Evolutionary conservation across 92 coral and sea anemone genomes (phyloP), one percentile per base, ranked within the genome.

Genomic region (Montipora capitata): DNA sequence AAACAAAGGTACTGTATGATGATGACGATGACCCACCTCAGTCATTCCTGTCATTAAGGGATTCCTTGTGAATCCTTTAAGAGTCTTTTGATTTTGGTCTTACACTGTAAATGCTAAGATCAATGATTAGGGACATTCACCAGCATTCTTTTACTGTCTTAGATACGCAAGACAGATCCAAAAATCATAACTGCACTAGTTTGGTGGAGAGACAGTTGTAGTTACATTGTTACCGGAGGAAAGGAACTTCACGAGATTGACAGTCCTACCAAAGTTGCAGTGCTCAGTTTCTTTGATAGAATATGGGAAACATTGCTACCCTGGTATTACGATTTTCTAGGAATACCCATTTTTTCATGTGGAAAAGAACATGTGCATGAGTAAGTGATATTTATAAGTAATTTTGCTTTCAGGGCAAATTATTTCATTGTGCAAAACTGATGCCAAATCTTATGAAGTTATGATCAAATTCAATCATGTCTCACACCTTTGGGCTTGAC

Each of bases 161-260:
- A 91, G 94, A 83, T 91, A 44, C 84, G 94, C 63, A 86, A 75
- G 82, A 77, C 87, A 52, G 94, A 91, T 87, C 94, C 91, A 2
- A 14, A 68, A 27, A 86, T 91, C 51, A 40, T 81, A 48, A 84
- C 89, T 7, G 87, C 82, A 45, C 83, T 85, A 40, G 89, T 85
- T 56, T 91, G 94, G 94, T 85, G 89, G 86, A 81, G 78, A 14
- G 79, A 77, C 61, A 82, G 79, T 7, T 38, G 85, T 77, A 78
- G 86, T 2, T 90, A 79, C 78, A 79, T 72, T n/a, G 51, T 82
- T 52, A 83, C 88, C 16, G 93, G 93, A 68, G 79, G 90, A 12
- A 87, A 77, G 54, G 86, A 85, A 38, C 82, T 84, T 20, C 57
- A 62, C 12, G 86, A 90, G 69, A 83, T 83, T 15, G 72, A 83